A percentile compares a stretch with the other conserved stretches of the same genome.
Conservation (phyloP, 2,888 invertebrate genomes). For the Suillia variegata region DNA sequence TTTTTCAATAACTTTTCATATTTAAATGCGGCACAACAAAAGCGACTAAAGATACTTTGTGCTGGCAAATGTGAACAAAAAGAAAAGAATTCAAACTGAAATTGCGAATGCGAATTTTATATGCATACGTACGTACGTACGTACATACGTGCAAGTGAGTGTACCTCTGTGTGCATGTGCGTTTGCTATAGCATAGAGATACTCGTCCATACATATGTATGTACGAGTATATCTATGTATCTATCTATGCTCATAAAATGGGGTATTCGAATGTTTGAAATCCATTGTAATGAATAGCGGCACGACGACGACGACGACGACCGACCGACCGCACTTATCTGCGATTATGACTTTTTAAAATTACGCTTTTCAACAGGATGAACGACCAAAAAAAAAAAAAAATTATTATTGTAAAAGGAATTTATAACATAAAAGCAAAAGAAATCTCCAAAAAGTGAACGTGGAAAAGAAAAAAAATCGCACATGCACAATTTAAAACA, state of each 20-base stretch:
- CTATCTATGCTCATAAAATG: constrained; percentile 5
- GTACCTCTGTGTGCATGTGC: constrained; percentile 2
- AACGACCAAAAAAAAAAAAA: constrained; percentile 12
- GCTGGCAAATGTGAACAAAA: constrained; percentile 11
- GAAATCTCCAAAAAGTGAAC: constrained; percentile 7
- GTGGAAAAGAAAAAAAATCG: constrained; percentile 25
- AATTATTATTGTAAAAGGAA: constrained; percentile 3
- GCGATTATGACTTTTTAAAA: constrained; percentile 56
- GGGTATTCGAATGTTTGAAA: constrained; percentile 19
- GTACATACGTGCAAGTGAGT: constrained; percentile 15
- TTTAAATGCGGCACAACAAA: constrained; percentile 39
- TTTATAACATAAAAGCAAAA: constrained; percentile 13
- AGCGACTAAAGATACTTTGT: constrained; percentile 11
- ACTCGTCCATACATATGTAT: constrained; percentile 9
- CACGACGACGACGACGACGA: too few species aligned
- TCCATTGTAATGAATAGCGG: constrained; percentile 52
- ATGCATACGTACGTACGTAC: background rate
- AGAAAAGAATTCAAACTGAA: constrained; percentile 8
- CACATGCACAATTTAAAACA: constrained; percentile 53
- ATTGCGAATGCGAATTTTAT: constrained; percentile 4
- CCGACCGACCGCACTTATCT: constrained; percentile 58
- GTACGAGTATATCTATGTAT: constrained; percentile 10
- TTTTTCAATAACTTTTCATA: constrained; percentile 51
- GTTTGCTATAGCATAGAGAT: background rate
- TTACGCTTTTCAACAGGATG: constrained; percentile 45